A percentile compares a stretch with the other conserved stretches of the same genome.
These are phyloP conservation scores for Hiodon alosoides DNA, from an alignment of 2,113 vertebrate species.

Conservation along the genomic window DNA sequence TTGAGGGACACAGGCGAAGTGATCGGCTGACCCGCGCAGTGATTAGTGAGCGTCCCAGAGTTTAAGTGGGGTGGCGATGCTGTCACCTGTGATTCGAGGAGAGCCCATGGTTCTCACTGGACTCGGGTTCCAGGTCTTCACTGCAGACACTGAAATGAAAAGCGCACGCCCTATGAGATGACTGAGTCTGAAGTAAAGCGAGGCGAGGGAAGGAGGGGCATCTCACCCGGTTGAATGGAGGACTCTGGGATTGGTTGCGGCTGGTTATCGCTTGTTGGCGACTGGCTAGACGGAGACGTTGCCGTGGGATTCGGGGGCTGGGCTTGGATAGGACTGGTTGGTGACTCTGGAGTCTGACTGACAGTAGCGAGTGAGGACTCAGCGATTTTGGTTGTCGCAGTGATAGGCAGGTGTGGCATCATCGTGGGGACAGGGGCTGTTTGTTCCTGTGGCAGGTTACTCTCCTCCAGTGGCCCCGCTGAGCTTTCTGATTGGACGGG, in stretches of 20 bases:
- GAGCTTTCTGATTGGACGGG: slow-evolving; percentile 43
- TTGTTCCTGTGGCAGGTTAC: slow-evolving; percentile 60
- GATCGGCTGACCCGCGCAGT: not conserved
- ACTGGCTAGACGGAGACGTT: slow-evolving; percentile 37
- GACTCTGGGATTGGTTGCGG: slow-evolving; percentile 53
- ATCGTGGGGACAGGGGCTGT: slow-evolving; percentile 63
- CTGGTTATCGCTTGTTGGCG: slow-evolving; percentile 40
- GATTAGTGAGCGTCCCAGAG: no score
- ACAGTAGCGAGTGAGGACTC: slow-evolving; percentile 45
- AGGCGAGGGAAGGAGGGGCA: not conserved
- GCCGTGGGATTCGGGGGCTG: slow-evolving; percentile 27
- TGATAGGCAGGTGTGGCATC: slow-evolving; percentile 75
- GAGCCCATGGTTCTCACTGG: slow-evolving; percentile 55
- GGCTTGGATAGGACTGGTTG: slow-evolving; percentile 48
- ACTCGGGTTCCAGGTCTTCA: slow-evolving; percentile 64
- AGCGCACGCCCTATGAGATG: not conserved
- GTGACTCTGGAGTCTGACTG: slow-evolving; percentile 44
- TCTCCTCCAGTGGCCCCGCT: slow-evolving; percentile 39
- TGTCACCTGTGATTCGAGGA: slow-evolving; percentile 60
- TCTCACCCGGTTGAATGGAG: slow-evolving; percentile 64
- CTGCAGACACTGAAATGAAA: slow-evolving; percentile 43
- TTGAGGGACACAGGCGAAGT: not conserved
- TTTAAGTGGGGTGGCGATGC: not conserved
- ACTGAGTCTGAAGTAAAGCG: not conserved
- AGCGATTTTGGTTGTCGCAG: slow-evolving; percentile 68